Conservation (phyloP, 2,888 invertebrate species). For the Agrochola lota region DNA sequence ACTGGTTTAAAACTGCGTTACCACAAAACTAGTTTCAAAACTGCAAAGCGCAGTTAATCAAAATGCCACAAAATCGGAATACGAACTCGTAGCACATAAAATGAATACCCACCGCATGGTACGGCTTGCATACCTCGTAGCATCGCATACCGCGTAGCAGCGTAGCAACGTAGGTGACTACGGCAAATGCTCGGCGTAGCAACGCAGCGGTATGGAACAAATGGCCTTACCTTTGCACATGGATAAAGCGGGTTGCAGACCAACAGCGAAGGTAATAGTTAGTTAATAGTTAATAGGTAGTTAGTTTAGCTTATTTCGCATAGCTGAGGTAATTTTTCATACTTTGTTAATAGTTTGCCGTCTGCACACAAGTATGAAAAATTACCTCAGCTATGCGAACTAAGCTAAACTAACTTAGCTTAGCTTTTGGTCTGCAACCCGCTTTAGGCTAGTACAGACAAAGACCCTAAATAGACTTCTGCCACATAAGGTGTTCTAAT, state of each 20-base stretch:
- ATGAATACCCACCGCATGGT: neutral
- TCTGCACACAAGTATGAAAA: too few relatives aligned
- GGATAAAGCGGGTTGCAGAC: too few relatives aligned
- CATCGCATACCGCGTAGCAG: conserved; percentile 30
- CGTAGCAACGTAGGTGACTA: conserved; percentile 32
- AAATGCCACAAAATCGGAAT: conserved; percentile 13
- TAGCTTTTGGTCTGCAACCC: too few relatives aligned
- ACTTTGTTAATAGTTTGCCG: too few relatives aligned
- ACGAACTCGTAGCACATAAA: neutral
- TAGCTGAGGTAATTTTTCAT: too few relatives aligned
- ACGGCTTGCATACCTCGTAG: conserved; percentile 30
- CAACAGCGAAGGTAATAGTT: too few relatives aligned
- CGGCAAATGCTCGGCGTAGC: conserved; percentile 28
- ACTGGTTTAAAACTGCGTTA: neutral
- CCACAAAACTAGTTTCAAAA: neutral
- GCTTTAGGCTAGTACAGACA: neutral
- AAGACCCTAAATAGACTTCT: neutral
- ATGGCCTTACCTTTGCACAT: conserved; percentile 9
- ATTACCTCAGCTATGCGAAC: too few relatives aligned
- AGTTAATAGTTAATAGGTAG: too few relatives aligned
- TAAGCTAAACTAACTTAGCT: too few relatives aligned
- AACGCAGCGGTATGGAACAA: conserved; percentile 22
- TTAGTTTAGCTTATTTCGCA: too few relatives aligned
- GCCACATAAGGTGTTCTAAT: neutral
- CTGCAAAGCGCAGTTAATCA: conserved; percentile 14